phyloP scores from a whole-genome alignment of 2,113 vertebrate species.

The Gnathonemus longibarbis region DNA sequence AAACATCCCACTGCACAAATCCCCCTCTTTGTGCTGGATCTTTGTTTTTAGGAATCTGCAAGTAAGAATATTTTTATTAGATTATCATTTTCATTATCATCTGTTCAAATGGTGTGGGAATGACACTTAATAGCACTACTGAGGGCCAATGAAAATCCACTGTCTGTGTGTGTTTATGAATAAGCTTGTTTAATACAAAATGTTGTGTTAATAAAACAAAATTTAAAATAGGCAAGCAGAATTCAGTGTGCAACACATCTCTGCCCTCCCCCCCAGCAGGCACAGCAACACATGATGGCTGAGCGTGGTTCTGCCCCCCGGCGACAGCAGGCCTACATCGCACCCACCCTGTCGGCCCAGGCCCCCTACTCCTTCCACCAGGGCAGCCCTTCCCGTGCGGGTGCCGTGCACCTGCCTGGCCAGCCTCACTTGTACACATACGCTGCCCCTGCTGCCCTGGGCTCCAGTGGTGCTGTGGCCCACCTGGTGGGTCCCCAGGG shows the following conservation, averaged over 20 bases:
- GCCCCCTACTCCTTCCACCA: conserved; percentile 75
- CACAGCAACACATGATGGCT: conserved; percentile 67
- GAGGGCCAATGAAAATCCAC: neutral
- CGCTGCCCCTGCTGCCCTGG: conserved; percentile 78
- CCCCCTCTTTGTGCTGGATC: neutral
- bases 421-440: conserved; percentile 78
- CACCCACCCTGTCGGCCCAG: conserved; percentile 73
- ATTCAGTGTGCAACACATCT: conserved; percentile 1
- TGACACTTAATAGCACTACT: neutral
- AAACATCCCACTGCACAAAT: neutral
- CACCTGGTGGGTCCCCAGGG: conserved; percentile 84
- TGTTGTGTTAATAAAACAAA: neutral
- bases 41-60: neutral
- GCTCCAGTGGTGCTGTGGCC: conserved; percentile 83
- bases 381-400: conserved; percentile 79
- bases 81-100: neutral
- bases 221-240: neutral
- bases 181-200: neutral
- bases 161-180: neutral
- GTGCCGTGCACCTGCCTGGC: conserved; percentile 63
- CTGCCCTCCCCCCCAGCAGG: conserved; percentile 36
- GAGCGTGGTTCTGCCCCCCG: conserved; percentile 69
- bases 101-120: neutral
- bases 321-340: conserved; percentile 85
- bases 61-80: neutral